Evolutionary conservation across 2,888 invertebrate genomes (phyloP).

Genomic region (Zaprionus obscuricornis): DNA sequence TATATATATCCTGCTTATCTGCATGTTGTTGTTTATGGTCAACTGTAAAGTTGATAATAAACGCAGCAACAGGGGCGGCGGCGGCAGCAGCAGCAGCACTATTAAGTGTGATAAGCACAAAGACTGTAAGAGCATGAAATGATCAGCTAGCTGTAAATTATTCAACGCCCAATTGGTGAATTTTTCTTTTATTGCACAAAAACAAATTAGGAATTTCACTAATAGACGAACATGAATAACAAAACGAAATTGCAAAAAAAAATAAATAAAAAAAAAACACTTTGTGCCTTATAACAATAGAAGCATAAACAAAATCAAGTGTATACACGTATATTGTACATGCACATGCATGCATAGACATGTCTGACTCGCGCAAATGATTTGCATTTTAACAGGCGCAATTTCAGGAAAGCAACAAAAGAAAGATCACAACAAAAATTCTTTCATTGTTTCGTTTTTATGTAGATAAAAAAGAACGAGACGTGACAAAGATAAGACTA

Average conservation of each 20-base stretch:
- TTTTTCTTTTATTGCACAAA: no score
- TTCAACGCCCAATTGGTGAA: no score
- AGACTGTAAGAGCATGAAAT: no score
- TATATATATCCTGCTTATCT: conserved; percentile 53
- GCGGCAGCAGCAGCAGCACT: conserved; percentile 13
- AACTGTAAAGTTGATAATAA: conserved; percentile 34
- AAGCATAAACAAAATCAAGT: not conserved
- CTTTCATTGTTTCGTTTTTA: not conserved
- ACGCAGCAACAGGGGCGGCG: conserved; percentile 7
- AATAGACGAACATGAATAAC: no score
- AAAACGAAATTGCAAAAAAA: no score
- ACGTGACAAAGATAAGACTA: not conserved
- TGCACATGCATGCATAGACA: not conserved
- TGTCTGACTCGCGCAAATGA: conserved; percentile 1
- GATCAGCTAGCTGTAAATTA: no score
- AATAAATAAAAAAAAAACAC: not conserved
- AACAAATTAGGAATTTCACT: no score
- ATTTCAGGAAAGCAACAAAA: not conserved
- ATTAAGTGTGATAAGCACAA: no score
- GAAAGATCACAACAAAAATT: not conserved
- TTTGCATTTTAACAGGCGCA: conserved; percentile 12
- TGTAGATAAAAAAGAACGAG: not conserved
- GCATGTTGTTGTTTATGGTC: conserved; percentile 23
- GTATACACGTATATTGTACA: no score
- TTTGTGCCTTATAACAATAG: not conserved